phyloP scores from a whole-genome alignment of 2,888 invertebrate species.

The Escarpia spicata region DNA sequence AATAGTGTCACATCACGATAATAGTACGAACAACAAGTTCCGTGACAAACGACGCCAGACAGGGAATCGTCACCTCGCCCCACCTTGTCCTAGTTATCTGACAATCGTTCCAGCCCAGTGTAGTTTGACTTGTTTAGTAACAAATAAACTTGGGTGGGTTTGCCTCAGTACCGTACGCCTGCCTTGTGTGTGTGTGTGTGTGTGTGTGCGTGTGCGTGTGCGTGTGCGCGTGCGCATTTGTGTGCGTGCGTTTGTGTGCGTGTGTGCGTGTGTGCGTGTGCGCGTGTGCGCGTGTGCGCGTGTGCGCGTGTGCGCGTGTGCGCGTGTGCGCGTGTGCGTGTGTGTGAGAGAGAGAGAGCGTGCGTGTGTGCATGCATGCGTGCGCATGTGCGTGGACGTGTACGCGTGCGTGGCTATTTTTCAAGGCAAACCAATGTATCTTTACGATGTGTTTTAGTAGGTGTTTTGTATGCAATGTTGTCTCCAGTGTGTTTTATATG shows the following conservation, averaged over 20 bases:
- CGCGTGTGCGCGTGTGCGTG: not conserved
- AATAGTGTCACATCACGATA: not conserved
- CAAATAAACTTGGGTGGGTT: not conserved
- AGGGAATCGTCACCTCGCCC: not conserved
- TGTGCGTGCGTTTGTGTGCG: not conserved
- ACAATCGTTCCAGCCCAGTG: not conserved
- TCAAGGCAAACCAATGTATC: no score
- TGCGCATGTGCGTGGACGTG: not conserved
- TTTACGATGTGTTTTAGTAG: no score
- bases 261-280: not conserved
- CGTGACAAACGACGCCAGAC: not conserved
- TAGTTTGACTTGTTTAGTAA: not conserved
- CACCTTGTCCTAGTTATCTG: not conserved
- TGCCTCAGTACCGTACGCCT: not conserved
- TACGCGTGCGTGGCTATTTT: no score
- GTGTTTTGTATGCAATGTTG: no score
- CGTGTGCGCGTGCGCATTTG: not conserved
- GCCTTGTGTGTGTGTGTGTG: not conserved
- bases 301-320: not conserved
- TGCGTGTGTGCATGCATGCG: not conserved
- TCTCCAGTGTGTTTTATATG: no score
- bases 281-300: not conserved
- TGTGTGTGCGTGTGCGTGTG: not conserved
- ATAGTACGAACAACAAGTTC: not conserved
- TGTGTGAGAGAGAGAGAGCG: not conserved